These are phyloP conservation scores for Saguinus imperator DNA, from an alignment of 2,113 vertebrate species.

Conservation along the genomic window DNA sequence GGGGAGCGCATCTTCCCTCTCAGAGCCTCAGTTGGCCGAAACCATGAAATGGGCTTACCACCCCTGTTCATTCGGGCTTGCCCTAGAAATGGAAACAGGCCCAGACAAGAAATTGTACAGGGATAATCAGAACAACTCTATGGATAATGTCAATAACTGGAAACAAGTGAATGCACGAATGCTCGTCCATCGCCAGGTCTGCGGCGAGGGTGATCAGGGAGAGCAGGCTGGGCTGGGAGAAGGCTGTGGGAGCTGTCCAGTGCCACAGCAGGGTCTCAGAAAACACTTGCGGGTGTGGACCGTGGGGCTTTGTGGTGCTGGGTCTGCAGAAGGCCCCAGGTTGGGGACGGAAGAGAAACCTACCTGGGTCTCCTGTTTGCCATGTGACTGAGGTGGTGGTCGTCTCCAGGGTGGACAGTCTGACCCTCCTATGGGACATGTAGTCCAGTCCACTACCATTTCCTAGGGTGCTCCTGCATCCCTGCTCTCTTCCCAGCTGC, in stretches of 20 bases:
- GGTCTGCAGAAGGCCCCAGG: neutral
- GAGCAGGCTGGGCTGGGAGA: neutral
- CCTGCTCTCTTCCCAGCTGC: neutral
- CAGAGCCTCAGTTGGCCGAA: neutral
- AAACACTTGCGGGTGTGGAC: neutral
- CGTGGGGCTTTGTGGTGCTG: neutral
- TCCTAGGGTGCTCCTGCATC: neutral
- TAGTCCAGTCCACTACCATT: neutral
- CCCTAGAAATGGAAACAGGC: neutral
- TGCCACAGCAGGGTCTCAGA: neutral
- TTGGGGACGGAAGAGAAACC: neutral
- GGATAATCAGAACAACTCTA: neutral
- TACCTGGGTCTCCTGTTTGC: neutral
- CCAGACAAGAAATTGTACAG: fast-evolving
- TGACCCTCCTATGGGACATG: neutral
- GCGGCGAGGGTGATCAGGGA: neutral
- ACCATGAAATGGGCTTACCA: too few relatives aligned
- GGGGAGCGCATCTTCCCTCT: neutral
- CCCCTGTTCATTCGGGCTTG: neutral
- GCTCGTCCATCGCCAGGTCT: too few relatives aligned
- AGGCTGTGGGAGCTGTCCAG: neutral
- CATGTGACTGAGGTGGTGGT: neutral
- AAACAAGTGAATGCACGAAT: neutral
- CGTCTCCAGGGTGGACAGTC: neutral
- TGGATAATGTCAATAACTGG: too few relatives aligned